These are phyloP conservation scores for Uria lomvia DNA, from an alignment of 2,113 vertebrate species.

Conservation along the genomic window DNA sequence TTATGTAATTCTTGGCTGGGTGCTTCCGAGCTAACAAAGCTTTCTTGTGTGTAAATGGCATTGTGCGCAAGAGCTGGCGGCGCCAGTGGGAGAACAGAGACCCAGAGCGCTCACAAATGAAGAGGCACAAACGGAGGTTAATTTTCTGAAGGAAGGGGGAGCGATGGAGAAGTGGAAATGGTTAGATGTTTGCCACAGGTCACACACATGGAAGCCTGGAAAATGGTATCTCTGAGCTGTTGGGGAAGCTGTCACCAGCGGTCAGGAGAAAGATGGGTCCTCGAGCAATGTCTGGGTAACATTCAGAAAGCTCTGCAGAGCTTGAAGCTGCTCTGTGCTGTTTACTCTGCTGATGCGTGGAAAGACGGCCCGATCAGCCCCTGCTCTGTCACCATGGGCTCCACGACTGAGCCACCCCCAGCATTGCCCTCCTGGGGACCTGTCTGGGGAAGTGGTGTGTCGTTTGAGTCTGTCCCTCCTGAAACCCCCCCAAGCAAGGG, in stretches of 20 bases:
- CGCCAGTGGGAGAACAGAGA: neutral
- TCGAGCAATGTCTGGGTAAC: neutral
- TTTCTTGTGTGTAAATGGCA: conserved; percentile 25
- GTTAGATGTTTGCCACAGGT: neutral
- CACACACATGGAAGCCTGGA: rapidly evolving
- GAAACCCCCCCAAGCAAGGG: neutral
- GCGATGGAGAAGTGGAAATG: neutral
- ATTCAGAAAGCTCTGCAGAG: neutral
- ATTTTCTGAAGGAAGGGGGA: neutral
- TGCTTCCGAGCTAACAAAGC: conserved; percentile 49
- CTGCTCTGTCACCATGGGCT: neutral
- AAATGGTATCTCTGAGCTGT: neutral
- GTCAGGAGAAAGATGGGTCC: neutral
- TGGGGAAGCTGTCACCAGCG: neutral
- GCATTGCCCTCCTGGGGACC: neutral
- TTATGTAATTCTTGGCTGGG: conserved; percentile 67
- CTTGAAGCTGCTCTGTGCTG: neutral
- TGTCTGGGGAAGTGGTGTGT: neutral
- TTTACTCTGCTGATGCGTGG: neutral
- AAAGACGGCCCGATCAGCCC: neutral
- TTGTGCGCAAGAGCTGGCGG: neutral
- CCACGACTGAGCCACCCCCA: neutral
- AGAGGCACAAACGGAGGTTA: neutral
- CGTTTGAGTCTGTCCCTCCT: neutral
- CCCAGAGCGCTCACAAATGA: neutral